A percentile compares a stretch with the other conserved stretches of the same genome.
phyloP scores from a whole-genome alignment of 2,797 vertebrate species.

The Mastacembelus armatus region DNA sequence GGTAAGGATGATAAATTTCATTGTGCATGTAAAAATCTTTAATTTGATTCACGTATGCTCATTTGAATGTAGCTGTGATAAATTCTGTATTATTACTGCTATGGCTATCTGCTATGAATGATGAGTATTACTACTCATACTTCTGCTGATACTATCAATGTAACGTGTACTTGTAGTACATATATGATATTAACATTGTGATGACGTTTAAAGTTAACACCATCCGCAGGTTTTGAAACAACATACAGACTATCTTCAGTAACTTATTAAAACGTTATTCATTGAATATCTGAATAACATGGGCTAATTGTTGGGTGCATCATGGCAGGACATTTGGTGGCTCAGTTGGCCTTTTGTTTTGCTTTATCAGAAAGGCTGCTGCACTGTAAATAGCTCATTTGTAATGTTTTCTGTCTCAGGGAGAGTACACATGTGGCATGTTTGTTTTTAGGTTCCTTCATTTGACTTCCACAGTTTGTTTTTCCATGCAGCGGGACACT shows the following conservation, averaged over 20 bases:
- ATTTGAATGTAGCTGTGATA: not conserved
- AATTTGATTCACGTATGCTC: not conserved
- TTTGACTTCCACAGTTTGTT: conserved; percentile 57
- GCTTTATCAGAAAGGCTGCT: conserved; percentile 4
- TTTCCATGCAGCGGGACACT: conserved; percentile 34
- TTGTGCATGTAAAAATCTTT: not conserved
- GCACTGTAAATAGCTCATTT: conserved; percentile 32
- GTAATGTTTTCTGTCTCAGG: conserved; percentile 12
- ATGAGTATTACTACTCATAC: not conserved
- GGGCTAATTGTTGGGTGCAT: no score
- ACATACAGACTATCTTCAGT: not conserved
- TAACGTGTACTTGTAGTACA: no score
- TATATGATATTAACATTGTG: no score
- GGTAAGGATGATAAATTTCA: no score
- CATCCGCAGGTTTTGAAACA: no score
- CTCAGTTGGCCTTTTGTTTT: conserved; percentile 20
- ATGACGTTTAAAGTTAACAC: no score
- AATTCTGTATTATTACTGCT: not conserved
- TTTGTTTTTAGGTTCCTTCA: conserved; percentile 41
- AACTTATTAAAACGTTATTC: not conserved
- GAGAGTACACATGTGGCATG: not conserved
- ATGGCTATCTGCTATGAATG: not conserved
- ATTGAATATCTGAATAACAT: no score
- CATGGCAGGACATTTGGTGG: not conserved
- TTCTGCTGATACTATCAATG: not conserved